Evolutionary conservation across 2,797 vertebrate species (phyloP).

Genomic region (Sarcophilus harrisii): DNA sequence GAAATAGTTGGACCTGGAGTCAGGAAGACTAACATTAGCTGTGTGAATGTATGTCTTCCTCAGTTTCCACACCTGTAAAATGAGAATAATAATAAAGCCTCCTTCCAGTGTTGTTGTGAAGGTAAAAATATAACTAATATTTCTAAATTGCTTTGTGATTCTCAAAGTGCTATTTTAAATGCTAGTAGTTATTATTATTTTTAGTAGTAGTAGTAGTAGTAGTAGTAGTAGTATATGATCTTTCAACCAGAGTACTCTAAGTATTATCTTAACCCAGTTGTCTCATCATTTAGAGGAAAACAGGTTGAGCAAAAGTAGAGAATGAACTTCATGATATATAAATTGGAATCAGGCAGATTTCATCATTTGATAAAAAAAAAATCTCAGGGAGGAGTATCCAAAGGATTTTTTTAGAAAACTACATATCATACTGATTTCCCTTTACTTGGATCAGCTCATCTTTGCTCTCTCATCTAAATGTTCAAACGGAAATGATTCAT

Average conservation of each 20-base stretch:
- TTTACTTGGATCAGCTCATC: fast-evolving
- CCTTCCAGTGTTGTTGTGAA: background rate
- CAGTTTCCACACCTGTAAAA: background rate
- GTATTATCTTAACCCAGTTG: background rate
- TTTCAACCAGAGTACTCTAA: background rate
- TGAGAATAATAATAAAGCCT: background rate
- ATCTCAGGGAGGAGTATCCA: background rate
- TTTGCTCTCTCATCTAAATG: background rate
- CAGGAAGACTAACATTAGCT: background rate
- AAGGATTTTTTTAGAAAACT: background rate
- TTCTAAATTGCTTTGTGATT: background rate
- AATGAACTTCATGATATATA: fast-evolving
- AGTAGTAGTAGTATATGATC: background rate
- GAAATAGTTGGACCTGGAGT: background rate
- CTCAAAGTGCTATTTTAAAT: background rate
- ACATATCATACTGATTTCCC: background rate
- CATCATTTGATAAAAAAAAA: background rate
- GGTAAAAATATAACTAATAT: background rate
- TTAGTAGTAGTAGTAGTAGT: too few species aligned
- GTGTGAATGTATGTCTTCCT: background rate
- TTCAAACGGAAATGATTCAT: background rate
- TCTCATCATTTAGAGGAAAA: background rate
- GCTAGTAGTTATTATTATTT: background rate
- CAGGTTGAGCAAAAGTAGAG: background rate
- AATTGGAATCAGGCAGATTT: background rate